These are phyloP conservation scores for Melinaea menophilus DNA, from an alignment of 2,888 invertebrate genomes.

Conservation along the genomic window DNA sequence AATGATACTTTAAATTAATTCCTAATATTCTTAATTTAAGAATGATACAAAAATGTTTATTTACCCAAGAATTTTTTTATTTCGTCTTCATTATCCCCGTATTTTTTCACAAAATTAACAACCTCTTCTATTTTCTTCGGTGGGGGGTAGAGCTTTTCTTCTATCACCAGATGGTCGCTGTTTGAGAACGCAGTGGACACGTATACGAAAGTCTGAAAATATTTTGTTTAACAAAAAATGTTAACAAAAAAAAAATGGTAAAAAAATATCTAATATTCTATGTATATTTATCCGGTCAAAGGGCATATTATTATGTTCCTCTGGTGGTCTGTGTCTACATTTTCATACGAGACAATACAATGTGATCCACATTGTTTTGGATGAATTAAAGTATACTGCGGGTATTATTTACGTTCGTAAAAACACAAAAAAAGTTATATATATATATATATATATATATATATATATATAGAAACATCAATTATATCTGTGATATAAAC, in stretches of 20 bases:
- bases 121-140: slow-evolving; percentile 50
- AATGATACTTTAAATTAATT: too few species aligned
- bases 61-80: slow-evolving; percentile 39
- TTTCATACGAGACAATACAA: too few species aligned
- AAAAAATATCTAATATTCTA: too few species aligned
- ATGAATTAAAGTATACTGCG: too few species aligned
- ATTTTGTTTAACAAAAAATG: too few species aligned
- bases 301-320: background rate
- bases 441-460: too few species aligned
- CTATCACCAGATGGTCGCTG: slow-evolving; percentile 34
- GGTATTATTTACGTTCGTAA: background rate
- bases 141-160: slow-evolving; percentile 48
- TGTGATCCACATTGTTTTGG: too few species aligned
- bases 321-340: background rate
- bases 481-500: too few species aligned
- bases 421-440: background rate
- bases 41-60: background rate
- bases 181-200: slow-evolving; percentile 50
- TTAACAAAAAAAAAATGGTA: too few species aligned
- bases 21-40: too few species aligned
- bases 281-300: too few species aligned
- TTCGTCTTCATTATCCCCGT: slow-evolving; percentile 23
- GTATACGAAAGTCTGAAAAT: slow-evolving; percentile 45
- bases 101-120: slow-evolving; percentile 33
- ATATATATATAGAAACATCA: too few species aligned